Evolutionary conservation across 2,888 invertebrate genomes (phyloP).

Genomic region (Dolichomitus sp.): DNA sequence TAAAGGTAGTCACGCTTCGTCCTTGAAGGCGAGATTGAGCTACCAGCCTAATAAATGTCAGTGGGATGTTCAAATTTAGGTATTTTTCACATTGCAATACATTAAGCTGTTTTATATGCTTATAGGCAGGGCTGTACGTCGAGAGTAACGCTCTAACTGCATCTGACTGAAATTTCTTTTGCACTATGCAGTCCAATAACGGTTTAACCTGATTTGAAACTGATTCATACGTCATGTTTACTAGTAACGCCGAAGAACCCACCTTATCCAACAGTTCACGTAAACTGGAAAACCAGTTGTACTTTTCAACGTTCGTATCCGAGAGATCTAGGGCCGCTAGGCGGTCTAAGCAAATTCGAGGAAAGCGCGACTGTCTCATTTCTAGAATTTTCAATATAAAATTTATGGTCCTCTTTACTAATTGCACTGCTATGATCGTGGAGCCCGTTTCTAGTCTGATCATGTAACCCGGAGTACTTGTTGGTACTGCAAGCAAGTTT

Average conservation of each 20-base stretch:
- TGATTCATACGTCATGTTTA: not conserved
- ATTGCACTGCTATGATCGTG: not conserved
- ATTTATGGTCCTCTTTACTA: constrained; percentile 12
- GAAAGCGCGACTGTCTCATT: constrained; percentile 2
- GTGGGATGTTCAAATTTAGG: not conserved
- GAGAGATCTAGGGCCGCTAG: not conserved
- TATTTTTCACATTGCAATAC: not conserved
- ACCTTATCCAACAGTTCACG: not conserved
- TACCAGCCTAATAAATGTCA: not conserved
- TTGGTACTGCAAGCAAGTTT: constrained; percentile 9
- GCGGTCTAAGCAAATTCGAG: constrained; percentile 1
- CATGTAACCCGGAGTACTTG: constrained; percentile 40
- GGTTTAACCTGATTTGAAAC: not conserved
- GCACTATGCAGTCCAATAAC: not conserved
- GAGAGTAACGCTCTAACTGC: too few relatives aligned
- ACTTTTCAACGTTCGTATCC: not conserved
- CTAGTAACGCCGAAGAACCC: not conserved
- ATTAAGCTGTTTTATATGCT: constrained; percentile 3
- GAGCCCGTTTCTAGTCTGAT: constrained; percentile 42
- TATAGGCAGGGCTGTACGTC: not conserved
- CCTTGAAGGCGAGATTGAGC: not conserved
- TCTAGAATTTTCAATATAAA: constrained; percentile 5
- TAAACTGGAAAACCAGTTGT: not conserved
- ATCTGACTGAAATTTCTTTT: too few relatives aligned
- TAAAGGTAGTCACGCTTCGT: too few relatives aligned